Base-by-base conservation (phyloP, 23 tunicate genomes). In the Trididemnum clinides region DNA sequence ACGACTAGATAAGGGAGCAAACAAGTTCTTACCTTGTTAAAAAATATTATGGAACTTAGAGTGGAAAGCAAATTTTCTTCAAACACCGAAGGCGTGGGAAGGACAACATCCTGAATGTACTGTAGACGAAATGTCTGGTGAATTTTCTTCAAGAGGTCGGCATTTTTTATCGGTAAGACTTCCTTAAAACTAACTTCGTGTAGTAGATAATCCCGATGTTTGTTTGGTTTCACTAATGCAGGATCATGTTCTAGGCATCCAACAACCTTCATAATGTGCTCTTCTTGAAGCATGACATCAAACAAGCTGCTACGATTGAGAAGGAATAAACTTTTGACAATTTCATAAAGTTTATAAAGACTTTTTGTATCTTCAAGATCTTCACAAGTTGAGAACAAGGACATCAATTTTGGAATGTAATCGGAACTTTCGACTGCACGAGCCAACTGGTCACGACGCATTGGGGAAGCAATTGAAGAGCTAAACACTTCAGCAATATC, bases 81-180 rank as follows among this genome's bases (percentile, higher is more conserved):
- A 50, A 95, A 95, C 1, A 95, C 95, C 1, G 95, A 90, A n/a
- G 99, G 99, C 33, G 99, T 90, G 12, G 99, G 99, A 27, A 95
- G 88, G 30, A 95, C 94, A 12, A 90, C 91, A 70, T 95, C 99
- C 51, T 95, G 99, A 33, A 95, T 90, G 87, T 95, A 95, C 87
- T 95, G 99, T 59, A 95, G 81, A 28, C 95, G 80, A 64, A 90
- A 90, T n/a, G 98, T 94, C 44, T 89, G 98, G 50, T 94, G 98
- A 49, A 94, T 94, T 64, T 94, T 95, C 78, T 75, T 87, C 33
- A 73, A 37, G 31, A 95, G 83, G 4, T 90, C 95, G 1, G 74
- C 57, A 57, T 90, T 95, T 33, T 50, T 78, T 12, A 90, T 87
- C 33, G 99, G 95, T 25, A 95, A 63, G 35, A 95, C 99, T 72